Base-by-base conservation (phyloP, 2,797 vertebrate species). In the Hemibagrus guttatus region DNA sequence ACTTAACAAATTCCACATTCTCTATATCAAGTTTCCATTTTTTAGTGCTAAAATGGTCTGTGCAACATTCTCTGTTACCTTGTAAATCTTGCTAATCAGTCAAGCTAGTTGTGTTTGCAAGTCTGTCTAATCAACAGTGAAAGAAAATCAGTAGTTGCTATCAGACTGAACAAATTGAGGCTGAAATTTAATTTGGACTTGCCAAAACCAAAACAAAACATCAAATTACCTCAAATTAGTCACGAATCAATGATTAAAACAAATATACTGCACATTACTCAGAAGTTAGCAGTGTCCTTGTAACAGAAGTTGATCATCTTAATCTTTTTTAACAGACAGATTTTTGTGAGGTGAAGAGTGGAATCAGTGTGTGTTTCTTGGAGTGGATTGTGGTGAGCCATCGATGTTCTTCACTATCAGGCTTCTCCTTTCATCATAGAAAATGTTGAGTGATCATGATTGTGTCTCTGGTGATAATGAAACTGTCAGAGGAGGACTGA, bases 391-490 rank as follows among this genome's bases (percentile, higher is more conserved):
- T 72, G 66, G 74, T 19, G 19, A 49, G 63, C 72, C 63, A 35
- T 83, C 56, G 26, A 52, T 87, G 74, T 85, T 88, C 87, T 75
- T 71, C 59, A 75, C 49, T 75, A 75, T 82, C 83, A 75, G 78
- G 4, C 83, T 76, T 72, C 63, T 85, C 66, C 8, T 61, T 79
- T 87, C 54, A 85, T 88, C 84, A 76, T 74, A 74, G 78, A 86
- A 81, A 85, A 82, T 88, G 85, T 89, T 88, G 86, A 87, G 87
- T 87, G 72, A 84, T 86, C 83, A 86, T 88, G 89, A 90, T 89
- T 90, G 88, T 90, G 86, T 93, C 90, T 93, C 92, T 93, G 82
- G 92, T 91, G 90, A 93, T 94, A 93, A 94, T 94, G 93, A 92
- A 94, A 94, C 94, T 93, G 92, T 93, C 93, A 92, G 88, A 78